A percentile compares a stretch with the other conserved stretches of the same genome.
Evolutionary conservation across 2,113 vertebrate species (phyloP).

Genomic region (Miniopterus natalensis): DNA sequence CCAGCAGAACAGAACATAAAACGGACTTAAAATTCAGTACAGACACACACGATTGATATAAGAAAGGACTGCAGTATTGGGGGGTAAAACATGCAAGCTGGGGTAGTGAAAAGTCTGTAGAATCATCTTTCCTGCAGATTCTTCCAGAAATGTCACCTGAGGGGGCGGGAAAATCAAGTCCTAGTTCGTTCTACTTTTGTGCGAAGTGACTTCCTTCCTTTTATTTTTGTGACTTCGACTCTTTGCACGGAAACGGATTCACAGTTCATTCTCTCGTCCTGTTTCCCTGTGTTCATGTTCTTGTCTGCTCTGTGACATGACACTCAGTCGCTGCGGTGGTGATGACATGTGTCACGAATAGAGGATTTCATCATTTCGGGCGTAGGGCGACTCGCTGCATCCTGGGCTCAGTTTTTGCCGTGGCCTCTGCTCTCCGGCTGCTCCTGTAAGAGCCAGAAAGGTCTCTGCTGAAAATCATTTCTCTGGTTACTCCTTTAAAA

Average conservation of each 20-base stretch:
- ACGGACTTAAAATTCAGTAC: constrained; percentile 74
- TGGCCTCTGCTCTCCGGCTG: not conserved
- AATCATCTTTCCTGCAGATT: not conserved
- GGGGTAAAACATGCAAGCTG: constrained; percentile 18
- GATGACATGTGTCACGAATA: constrained; percentile 3
- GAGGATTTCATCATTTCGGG: constrained; percentile 60
- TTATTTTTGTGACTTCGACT: constrained; percentile 40
- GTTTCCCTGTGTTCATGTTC: not conserved
- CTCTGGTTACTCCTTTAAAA: constrained; percentile 18
- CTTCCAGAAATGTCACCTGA: constrained; percentile 9
- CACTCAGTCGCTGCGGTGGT: constrained; percentile 35
- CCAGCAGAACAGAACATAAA: constrained; percentile 65
- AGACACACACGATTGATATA: not conserved
- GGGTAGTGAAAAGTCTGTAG: not conserved
- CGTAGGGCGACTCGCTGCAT: not conserved
- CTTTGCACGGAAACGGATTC: not conserved
- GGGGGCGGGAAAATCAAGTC: not conserved
- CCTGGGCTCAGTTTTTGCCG: not conserved
- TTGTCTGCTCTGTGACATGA: constrained; percentile 24
- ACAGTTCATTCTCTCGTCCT: fast-evolving
- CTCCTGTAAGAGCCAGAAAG: not conserved
- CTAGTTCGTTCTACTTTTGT: constrained; percentile 14
- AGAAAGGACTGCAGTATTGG: not conserved
- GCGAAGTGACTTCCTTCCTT: constrained; percentile 28
- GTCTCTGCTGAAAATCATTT: not conserved